Conservation (phyloP, 2,888 invertebrate genomes). For the Acheta domesticus region DNA sequence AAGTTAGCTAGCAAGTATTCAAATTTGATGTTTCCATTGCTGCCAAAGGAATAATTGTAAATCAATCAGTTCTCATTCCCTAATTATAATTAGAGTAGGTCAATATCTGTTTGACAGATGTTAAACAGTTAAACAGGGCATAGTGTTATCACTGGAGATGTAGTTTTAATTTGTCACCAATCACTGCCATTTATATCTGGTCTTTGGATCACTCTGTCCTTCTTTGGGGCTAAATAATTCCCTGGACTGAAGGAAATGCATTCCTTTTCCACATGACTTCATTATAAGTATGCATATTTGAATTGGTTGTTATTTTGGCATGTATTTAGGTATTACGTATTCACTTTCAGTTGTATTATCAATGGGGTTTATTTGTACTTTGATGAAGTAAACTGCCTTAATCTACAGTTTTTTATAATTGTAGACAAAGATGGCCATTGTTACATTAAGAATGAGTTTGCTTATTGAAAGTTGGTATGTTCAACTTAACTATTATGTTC, state of each 20-base stretch:
- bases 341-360: neutral
- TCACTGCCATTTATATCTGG: slow-evolving; percentile 36
- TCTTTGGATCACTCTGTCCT: slow-evolving; percentile 30
- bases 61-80: slow-evolving; percentile 31
- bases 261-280: slow-evolving; percentile 26
- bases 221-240: neutral
- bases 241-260: slow-evolving; percentile 27
- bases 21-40: slow-evolving; percentile 31
- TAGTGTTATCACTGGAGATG: slow-evolving; percentile 22
- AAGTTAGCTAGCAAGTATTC: slow-evolving; percentile 20
- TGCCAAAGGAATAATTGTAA: slow-evolving; percentile 33
- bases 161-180: slow-evolving; percentile 33
- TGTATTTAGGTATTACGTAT: neutral
- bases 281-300: neutral
- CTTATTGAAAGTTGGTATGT: neutral
- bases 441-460: neutral
- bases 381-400: neutral
- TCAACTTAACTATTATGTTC: neutral
- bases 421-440: neutral
- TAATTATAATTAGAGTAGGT: slow-evolving; percentile 22
- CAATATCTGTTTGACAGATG: slow-evolving; percentile 6
- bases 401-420: neutral
- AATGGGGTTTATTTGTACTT: neutral
- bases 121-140: slow-evolving; percentile 19
- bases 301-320: neutral